These are phyloP conservation scores for Brachystomella parvula DNA, from an alignment of 1,140 invertebrate species.

Conservation along the genomic window DNA sequence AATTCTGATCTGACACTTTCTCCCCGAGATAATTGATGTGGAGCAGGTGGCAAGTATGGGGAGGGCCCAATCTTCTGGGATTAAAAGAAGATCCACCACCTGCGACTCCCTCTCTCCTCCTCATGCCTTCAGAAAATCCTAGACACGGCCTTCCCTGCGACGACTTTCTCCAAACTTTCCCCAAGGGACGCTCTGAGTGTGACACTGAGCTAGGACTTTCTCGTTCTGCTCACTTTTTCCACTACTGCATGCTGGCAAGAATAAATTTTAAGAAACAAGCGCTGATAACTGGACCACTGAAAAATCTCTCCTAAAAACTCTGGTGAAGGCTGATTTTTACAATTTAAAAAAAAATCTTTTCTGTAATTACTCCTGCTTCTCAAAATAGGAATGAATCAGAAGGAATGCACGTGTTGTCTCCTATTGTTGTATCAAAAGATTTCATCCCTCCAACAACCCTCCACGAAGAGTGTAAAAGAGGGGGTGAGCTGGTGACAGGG, in stretches of 20 bases:
- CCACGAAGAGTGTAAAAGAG: too few relatives aligned
- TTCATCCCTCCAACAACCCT: too few relatives aligned
- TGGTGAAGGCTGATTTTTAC: too few relatives aligned
- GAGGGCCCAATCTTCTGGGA: conserved; percentile 12
- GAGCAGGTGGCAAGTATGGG: conserved; percentile 13
- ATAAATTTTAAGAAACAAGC: neutral
- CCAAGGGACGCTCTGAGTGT: too few relatives aligned
- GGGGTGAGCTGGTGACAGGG: too few relatives aligned
- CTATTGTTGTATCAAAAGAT: too few relatives aligned
- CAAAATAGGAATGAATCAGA: too few relatives aligned
- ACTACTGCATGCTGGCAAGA: neutral
- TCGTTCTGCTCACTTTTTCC: too few relatives aligned
- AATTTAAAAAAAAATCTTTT: neutral
- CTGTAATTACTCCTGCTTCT: too few relatives aligned
- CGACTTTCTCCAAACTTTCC: neutral
- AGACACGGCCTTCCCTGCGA: neutral
- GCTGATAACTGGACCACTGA: neutral
- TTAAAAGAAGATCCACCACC: conserved; percentile 14
- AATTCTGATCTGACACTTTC: too few relatives aligned
- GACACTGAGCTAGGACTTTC: too few relatives aligned
- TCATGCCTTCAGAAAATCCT: neutral
- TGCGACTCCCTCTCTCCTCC: conserved; percentile 2
- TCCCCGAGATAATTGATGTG: neutral
- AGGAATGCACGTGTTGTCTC: too few relatives aligned
- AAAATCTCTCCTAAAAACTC: neutral